These are phyloP conservation scores for Aleadryas rufinucha DNA, from an alignment of 2,113 vertebrate species.

Conservation along the genomic window DNA sequence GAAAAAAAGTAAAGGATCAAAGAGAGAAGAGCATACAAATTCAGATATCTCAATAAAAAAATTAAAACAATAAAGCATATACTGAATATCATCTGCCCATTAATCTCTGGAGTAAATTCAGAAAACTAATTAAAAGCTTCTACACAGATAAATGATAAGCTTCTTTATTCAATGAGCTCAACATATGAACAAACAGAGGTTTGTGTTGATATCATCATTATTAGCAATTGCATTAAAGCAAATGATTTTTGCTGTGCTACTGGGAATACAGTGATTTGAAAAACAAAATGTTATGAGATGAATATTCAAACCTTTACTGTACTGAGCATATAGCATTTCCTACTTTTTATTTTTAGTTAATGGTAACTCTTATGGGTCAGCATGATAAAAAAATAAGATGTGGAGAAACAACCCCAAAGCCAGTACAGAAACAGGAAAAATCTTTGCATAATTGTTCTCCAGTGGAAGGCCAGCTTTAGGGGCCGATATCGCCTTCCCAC, in stretches of 20 bases:
- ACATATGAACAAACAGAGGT: conserved; percentile 49
- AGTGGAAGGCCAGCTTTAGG: neutral
- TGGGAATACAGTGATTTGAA: conserved; percentile 46
- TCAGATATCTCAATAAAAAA: conserved; percentile 39
- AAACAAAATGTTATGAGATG: conserved; percentile 30
- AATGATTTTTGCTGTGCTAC: conserved; percentile 33
- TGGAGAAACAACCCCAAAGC: neutral
- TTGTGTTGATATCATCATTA: conserved; percentile 38
- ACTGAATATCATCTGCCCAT: conserved; percentile 53
- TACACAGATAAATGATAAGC: conserved; percentile 54
- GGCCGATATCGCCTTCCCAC: rapidly evolving
- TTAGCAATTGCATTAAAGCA: conserved; percentile 55
- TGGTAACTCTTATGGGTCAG: neutral
- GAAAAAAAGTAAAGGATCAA: neutral
- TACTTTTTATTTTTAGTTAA: neutral
- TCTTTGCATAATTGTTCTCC: neutral
- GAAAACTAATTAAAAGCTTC: conserved; percentile 65
- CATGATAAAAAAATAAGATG: neutral
- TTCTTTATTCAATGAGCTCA: conserved; percentile 53
- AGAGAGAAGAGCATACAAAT: neutral
- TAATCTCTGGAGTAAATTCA: conserved; percentile 59
- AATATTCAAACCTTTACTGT: neutral
- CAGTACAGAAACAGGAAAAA: neutral
- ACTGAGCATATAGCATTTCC: neutral
- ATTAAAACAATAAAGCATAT: conserved; percentile 47